These are phyloP conservation scores for Lepidochitona cinerea DNA, from an alignment of 2,888 invertebrate species.

Conservation along the genomic window DNA sequence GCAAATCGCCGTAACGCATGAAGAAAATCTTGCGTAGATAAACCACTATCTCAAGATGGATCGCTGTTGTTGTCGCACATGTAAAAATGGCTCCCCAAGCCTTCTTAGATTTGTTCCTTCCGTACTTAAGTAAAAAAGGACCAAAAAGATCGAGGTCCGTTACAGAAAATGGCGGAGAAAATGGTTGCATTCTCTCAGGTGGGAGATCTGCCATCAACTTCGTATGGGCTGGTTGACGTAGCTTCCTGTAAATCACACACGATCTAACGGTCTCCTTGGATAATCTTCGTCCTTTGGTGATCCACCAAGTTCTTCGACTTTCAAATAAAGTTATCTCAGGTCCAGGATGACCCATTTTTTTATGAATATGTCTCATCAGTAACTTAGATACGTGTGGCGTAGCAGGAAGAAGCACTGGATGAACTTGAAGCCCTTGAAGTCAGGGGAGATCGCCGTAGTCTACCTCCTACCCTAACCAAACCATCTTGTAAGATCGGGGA, in stretches of 20 bases:
- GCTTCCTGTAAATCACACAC: background rate
- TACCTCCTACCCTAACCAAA: background rate
- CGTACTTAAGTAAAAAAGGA: slow-evolving; percentile 11
- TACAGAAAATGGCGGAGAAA: slow-evolving; percentile 1
- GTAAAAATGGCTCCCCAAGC: slow-evolving; percentile 16
- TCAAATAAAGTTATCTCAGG: background rate
- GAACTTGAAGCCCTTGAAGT: background rate
- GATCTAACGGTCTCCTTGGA: background rate
- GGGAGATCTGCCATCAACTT: slow-evolving; percentile 5
- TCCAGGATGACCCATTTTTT: background rate
- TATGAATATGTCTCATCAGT: background rate
- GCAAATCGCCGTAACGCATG: slow-evolving; percentile 6
- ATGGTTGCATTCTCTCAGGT: background rate
- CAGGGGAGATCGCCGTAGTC: background rate
- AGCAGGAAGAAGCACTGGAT: background rate
- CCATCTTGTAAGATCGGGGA: background rate
- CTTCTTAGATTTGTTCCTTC: slow-evolving; percentile 7
- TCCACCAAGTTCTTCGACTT: background rate
- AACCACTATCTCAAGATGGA: slow-evolving; percentile 18
- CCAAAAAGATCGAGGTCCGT: background rate
- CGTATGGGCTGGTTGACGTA: background rate
- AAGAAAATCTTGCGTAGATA: slow-evolving; percentile 8
- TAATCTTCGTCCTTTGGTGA: background rate
- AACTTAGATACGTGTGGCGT: background rate
- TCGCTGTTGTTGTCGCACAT: slow-evolving; percentile 12